Percentiles rank a stretch among this genome's conserved stretches.
These are phyloP conservation scores for Morone chrysops DNA, from an alignment of 2,113 vertebrate genomes.

Conservation along the genomic window DNA sequence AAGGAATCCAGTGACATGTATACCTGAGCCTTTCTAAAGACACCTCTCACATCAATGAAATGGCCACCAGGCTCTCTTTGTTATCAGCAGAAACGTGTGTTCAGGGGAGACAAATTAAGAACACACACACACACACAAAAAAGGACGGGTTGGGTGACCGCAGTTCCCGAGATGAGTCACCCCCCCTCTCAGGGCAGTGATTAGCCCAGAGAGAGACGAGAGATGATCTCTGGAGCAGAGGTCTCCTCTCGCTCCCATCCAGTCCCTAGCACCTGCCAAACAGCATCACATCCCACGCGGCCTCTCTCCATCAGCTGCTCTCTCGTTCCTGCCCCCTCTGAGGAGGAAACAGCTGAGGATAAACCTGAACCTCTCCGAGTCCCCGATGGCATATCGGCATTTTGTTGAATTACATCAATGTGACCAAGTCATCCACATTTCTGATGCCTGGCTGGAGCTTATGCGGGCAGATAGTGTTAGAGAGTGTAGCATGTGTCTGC, in stretches of 20 bases:
- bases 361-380: constrained; percentile 41
- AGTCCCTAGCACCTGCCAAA: constrained; percentile 72
- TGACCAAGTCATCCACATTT: constrained; percentile 5
- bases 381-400: background rate
- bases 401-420: constrained; percentile 22
- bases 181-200: constrained; percentile 57
- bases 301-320: constrained; percentile 56
- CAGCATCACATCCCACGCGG: constrained; percentile 63
- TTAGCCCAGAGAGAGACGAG: constrained; percentile 61
- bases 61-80: background rate
- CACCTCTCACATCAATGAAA: background rate
- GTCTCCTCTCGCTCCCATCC: constrained; percentile 64
- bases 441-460: background rate
- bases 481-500: background rate
- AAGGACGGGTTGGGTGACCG: constrained; percentile 14
- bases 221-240: constrained; percentile 63
- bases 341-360: constrained; percentile 48
- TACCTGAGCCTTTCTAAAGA: constrained; percentile 11
- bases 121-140: constrained; percentile 5
- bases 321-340: constrained; percentile 40
- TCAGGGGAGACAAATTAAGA: constrained; percentile 14
- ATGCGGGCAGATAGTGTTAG: background rate
- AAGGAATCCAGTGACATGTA: background rate
- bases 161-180: constrained; percentile 64
- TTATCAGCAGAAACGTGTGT: background rate